These are phyloP conservation scores for Poecilia wingei DNA, from an alignment of 2,797 vertebrate species.

Conservation along the genomic window DNA sequence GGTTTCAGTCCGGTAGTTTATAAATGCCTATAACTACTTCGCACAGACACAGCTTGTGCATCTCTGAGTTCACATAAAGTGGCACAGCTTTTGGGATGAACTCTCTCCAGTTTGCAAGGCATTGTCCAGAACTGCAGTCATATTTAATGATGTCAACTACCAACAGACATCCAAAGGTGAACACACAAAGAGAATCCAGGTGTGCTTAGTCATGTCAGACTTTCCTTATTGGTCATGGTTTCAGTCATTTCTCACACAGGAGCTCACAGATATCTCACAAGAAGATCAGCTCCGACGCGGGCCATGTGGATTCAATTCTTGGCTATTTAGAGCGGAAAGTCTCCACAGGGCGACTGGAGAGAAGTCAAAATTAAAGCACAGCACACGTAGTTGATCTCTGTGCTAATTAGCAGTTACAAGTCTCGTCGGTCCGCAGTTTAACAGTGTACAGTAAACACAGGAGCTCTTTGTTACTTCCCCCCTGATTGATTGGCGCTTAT, in stretches of 20 bases:
- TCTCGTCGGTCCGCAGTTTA: conserved; percentile 49
- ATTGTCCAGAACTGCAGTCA: not conserved
- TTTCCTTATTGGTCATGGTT: conserved; percentile 19
- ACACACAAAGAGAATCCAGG: conserved; percentile 23
- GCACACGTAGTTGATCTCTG: conserved; percentile 36
- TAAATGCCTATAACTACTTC: not conserved
- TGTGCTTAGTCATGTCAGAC: conserved; percentile 26
- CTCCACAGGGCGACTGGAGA: conserved; percentile 68
- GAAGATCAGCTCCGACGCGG: conserved; percentile 24
- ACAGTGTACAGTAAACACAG: conserved; percentile 65
- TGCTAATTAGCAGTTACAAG: conserved; percentile 65
- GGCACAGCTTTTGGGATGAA: not conserved
- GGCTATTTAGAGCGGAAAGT: conserved; percentile 75
- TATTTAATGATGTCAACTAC: conserved; percentile 1
- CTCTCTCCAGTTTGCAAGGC: not conserved
- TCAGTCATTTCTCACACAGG: conserved; percentile 22
- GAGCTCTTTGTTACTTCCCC: conserved; percentile 49
- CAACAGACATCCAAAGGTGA: conserved; percentile 29
- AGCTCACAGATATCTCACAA: conserved; percentile 43
- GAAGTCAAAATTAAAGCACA: conserved; percentile 58
- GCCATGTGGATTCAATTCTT: conserved; percentile 74
- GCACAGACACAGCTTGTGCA: not conserved
- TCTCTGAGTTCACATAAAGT: not conserved
- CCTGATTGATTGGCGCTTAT: conserved; percentile 37
- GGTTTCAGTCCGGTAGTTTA: not conserved